Percentiles rank a stretch among this genome's conserved stretches.
Conservation (phyloP, 2,113 vertebrate genomes). For the Panthera tigris region DNA sequence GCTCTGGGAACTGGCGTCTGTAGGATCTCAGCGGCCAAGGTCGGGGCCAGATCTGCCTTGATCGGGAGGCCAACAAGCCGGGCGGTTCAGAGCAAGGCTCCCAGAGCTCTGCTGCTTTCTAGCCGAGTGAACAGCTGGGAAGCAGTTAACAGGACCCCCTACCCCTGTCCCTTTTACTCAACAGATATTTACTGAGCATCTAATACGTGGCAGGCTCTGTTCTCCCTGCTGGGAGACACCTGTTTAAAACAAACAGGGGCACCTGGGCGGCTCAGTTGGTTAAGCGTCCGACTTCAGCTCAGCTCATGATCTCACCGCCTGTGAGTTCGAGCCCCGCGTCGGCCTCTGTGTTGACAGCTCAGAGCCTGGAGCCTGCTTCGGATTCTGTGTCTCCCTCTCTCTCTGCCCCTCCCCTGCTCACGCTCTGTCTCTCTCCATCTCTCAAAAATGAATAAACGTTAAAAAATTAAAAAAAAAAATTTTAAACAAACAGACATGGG, state of each 20-base stretch:
- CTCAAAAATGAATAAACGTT: too few relatives aligned
- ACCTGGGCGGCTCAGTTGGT: neutral
- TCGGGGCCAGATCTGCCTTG: neutral
- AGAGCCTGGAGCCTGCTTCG: neutral
- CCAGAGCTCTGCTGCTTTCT: neutral
- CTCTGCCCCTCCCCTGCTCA: neutral
- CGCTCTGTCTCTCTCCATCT: neutral
- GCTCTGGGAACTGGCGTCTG: neutral
- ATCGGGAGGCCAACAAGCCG: neutral
- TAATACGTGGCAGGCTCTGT: neutral
- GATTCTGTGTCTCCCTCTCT: neutral
- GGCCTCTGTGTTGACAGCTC: neutral
- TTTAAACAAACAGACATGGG: too few relatives aligned
- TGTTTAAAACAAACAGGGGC: neutral
- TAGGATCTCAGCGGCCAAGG: neutral
- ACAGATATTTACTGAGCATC: neutral
- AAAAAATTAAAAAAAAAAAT: neutral
- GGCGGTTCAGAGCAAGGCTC: neutral
- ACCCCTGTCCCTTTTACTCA: too few relatives aligned
- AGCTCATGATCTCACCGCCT: neutral
- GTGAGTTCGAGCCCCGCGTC: rapidly evolving
- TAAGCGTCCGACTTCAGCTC: neutral
- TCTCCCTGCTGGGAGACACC: neutral
- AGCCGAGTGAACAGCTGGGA: neutral
- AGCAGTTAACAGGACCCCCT: neutral